Percentiles rank a stretch among this genome's conserved stretches.
These are phyloP conservation scores for Vanessa atalanta DNA, from an alignment of 1,140 invertebrate genomes.

Conservation along the genomic window DNA sequence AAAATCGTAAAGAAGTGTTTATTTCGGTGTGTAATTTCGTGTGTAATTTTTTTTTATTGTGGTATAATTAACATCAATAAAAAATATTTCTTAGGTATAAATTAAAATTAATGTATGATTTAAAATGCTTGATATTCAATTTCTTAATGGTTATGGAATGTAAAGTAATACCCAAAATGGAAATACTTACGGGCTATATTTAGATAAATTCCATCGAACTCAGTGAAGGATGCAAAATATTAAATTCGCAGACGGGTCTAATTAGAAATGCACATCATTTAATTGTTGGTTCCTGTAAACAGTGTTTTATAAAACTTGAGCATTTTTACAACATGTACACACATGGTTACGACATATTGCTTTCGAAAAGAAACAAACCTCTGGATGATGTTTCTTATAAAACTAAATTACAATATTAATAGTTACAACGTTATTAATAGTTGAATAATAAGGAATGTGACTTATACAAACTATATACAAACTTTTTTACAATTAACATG, in stretches of 20 bases:
- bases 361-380: no score
- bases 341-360: no score
- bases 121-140: not conserved
- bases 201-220: conserved; percentile 63
- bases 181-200: conserved; percentile 42
- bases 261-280: conserved; percentile 50
- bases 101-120: not conserved
- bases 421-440: no score
- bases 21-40: not conserved
- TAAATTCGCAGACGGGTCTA: conserved; percentile 58
- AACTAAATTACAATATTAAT: no score
- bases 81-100: not conserved
- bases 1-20: conserved; percentile 21
- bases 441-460: no score
- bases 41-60: conserved; percentile 11
- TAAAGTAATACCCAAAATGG: conserved; percentile 26
- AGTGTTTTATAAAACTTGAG: not conserved
- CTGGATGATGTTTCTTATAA: no score
- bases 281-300: conserved; percentile 43
- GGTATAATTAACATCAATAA: not conserved
- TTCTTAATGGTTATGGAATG: not conserved
- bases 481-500: no score
- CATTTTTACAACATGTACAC: not conserved
- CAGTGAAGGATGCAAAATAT: conserved; percentile 55
- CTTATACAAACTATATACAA: no score